These are phyloP conservation scores for Ardeotis arabs DNA, from an alignment of 2,113 vertebrate species.

Conservation along the genomic window DNA sequence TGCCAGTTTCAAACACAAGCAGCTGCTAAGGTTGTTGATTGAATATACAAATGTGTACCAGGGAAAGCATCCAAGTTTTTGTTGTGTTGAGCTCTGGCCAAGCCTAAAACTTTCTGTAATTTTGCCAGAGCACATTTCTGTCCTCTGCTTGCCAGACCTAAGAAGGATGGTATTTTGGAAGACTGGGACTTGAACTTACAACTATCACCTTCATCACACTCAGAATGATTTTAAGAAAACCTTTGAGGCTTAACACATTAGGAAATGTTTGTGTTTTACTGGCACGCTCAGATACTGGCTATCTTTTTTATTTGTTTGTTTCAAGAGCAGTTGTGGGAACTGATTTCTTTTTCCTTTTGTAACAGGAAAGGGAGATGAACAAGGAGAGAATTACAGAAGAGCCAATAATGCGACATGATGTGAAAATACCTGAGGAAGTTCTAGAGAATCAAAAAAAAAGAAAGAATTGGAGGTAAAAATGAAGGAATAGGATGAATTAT, in stretches of 20 bases:
- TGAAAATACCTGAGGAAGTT: not conserved
- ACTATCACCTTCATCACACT: not conserved
- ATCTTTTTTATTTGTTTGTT: not conserved
- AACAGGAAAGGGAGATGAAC: not conserved
- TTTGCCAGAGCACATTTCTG: slow-evolving; percentile 10
- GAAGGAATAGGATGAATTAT: not conserved
- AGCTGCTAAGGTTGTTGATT: slow-evolving; percentile 41
- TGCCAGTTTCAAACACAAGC: slow-evolving; percentile 11
- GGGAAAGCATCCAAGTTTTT: slow-evolving; percentile 6
- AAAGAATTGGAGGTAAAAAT: not conserved
- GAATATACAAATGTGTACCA: slow-evolving; percentile 26
- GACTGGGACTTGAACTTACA: not conserved
- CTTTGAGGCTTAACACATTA: not conserved
- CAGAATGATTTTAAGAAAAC: not conserved
- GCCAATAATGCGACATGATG: not conserved
- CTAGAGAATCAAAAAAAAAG: not conserved
- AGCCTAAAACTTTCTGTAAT: not conserved
- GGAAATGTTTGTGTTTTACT: not conserved
- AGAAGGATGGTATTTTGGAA: not conserved
- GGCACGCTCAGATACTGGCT: too few relatives aligned
- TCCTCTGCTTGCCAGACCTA: not conserved
- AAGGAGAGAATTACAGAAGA: not conserved
- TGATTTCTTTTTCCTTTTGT: not conserved
- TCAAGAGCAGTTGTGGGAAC: not conserved
- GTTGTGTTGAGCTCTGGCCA: not conserved